Conservation (phyloP, 2,797 vertebrate genomes). For the Lagodon rhomboides region DNA sequence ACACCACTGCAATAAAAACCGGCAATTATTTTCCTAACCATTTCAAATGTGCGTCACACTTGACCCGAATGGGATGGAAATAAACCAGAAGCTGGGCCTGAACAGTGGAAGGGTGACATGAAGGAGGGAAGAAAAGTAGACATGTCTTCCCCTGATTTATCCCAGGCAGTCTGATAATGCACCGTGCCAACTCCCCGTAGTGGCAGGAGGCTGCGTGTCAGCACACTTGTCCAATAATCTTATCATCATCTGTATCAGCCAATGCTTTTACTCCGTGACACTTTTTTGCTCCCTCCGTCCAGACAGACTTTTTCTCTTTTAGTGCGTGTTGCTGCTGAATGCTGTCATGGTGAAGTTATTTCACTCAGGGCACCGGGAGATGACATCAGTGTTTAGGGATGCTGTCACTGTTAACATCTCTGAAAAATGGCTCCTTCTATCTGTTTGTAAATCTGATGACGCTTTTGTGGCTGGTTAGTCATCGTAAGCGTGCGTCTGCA, state of each 20-base stretch:
- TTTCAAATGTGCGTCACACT: constrained; percentile 79
- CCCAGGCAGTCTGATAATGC: constrained; percentile 48
- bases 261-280: constrained; percentile 31
- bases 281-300: constrained; percentile 29
- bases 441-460: constrained; percentile 64
- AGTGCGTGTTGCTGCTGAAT: constrained; percentile 22
- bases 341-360: constrained; percentile 52
- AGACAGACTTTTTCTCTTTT: constrained; percentile 20
- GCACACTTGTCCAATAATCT: constrained; percentile 32
- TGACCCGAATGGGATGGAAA: constrained; percentile 68
- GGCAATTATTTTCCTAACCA: constrained; percentile 74
- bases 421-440: constrained; percentile 47
- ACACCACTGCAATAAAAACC: constrained; percentile 74
- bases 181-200: constrained; percentile 25
- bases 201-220: constrained; percentile 29
- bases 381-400: constrained; percentile 63
- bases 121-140: constrained; percentile 39
- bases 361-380: constrained; percentile 47
- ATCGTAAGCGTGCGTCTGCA: constrained; percentile 37
- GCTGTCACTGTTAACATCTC: constrained; percentile 54
- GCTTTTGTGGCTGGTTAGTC: constrained; percentile 61
- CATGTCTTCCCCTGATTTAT: constrained; percentile 50
- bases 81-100: constrained; percentile 64
- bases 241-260: constrained; percentile 52
- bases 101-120: constrained; percentile 31